Conservation (phyloP, 2,888 invertebrate genomes). For the Sphaeridia pumilis region DNA sequence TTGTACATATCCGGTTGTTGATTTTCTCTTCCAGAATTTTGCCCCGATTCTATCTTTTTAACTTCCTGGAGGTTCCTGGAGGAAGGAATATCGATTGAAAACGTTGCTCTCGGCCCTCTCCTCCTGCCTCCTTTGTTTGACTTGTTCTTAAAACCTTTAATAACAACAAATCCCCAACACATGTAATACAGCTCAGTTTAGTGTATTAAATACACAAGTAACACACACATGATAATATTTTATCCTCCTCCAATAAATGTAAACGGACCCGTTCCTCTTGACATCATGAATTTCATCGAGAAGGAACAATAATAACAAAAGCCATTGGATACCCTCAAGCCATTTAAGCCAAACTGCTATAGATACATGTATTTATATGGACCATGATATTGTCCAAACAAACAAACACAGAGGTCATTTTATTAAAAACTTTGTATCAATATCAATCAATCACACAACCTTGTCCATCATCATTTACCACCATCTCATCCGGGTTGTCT, state of each 20-base stretch:
- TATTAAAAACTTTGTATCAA: constrained; percentile 3
- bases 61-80: no score
- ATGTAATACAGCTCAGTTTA: no score
- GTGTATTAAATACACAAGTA: no score
- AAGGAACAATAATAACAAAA: no score
- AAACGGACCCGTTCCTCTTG: not conserved
- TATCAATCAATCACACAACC: not conserved
- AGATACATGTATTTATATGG: no score
- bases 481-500: no score
- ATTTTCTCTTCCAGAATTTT: no score
- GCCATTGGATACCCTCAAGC: not conserved
- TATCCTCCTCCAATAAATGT: constrained; percentile 1
- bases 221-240: not conserved
- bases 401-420: not conserved
- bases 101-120: no score
- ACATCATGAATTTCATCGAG: not conserved
- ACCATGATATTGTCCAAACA: not conserved
- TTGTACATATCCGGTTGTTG: constrained; percentile 16
- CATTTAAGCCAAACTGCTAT: no score
- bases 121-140: constrained; percentile 17
- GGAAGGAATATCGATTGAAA: no score
- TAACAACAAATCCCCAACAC: not conserved
- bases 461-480: not conserved
- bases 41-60: no score
- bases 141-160: constrained; percentile 13